phyloP scores from a whole-genome alignment of 2,797 vertebrate species.

The Gallinago nigripennis region DNA sequence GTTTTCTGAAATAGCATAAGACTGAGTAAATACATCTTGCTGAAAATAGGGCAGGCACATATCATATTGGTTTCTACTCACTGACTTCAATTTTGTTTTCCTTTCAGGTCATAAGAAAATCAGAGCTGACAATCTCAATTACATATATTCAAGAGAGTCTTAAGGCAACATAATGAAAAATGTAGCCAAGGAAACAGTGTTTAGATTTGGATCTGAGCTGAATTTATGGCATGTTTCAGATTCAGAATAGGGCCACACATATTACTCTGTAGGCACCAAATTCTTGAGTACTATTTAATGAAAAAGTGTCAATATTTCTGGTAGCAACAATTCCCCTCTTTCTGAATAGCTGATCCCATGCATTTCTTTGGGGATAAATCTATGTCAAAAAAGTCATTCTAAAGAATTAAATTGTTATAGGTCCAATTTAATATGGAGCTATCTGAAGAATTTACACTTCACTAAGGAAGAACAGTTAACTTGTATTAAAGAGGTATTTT shows the following conservation, averaged over 20 bases:
- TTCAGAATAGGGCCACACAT: accelerated
- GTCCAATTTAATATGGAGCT: background rate
- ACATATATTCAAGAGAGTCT: background rate
- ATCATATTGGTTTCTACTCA: background rate
- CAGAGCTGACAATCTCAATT: background rate
- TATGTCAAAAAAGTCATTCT: background rate
- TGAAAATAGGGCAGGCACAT: background rate
- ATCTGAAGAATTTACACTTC: background rate
- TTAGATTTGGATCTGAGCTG: background rate
- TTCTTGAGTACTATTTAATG: background rate
- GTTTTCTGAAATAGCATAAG: constrained; percentile 9
- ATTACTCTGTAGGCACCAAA: background rate
- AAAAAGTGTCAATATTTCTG: background rate
- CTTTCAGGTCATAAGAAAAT: background rate
- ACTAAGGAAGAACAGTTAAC: background rate
- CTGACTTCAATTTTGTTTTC: background rate
- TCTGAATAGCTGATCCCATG: background rate
- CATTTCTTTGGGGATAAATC: background rate
- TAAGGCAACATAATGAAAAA: background rate
- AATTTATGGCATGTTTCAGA: background rate
- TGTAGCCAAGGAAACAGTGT: background rate
- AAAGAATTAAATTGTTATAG: background rate
- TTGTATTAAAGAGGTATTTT: background rate
- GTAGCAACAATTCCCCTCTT: background rate
- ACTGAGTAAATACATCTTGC: background rate